Base-by-base conservation (phyloP, 2,797 vertebrate genomes). In the Hozukius guyotensis region DNA sequence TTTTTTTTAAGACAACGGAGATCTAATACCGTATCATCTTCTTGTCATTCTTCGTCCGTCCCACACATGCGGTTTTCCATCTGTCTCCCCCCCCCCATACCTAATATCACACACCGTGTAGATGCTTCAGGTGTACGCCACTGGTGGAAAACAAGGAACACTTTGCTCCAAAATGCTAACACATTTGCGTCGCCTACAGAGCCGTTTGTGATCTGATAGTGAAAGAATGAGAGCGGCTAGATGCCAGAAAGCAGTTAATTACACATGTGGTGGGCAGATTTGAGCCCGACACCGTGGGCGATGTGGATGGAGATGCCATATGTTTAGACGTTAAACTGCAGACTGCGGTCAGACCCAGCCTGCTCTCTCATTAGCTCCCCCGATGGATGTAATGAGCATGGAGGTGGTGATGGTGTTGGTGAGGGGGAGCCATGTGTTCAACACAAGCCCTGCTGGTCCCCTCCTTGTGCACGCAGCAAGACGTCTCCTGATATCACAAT, bases 191-290 rank as follows among this genome's bases (percentile, higher is more conserved):
- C 8, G 77, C 74, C 80, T 55, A 34, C 88, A 75, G 84, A 89
- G 82, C 75, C 38, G 60, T 62, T 82, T 81, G 88, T 92, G 94
- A 93, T 92, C 87, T 90, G 91, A 92, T 91, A 86, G 91, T 84
- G 82, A 89, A 88, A 83, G 91, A 94, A 93, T 90, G 87, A 93
- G 88, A 76, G 72, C 82, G 22, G 84, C 86, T 55, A 70, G 72
- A 84, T 88, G 86, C 88, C 92, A 93, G 88, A 90, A 74, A 78
- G 76, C 76, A 82, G 87, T 92, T 95, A 93, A 95, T 95, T 92
- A 90, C 91, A 92, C 95, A 96, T 95, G 91, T 96, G 96, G 94
- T 77, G 72, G 83, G 91, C 95, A 95, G 93, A 95, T 95, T 95
- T 88, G 76, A 86, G 91, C 71, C 90, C 77, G 72, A 88, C 94